Base-by-base conservation (phyloP, 2,888 invertebrate genomes). In the Lycia hirtaria region DNA sequence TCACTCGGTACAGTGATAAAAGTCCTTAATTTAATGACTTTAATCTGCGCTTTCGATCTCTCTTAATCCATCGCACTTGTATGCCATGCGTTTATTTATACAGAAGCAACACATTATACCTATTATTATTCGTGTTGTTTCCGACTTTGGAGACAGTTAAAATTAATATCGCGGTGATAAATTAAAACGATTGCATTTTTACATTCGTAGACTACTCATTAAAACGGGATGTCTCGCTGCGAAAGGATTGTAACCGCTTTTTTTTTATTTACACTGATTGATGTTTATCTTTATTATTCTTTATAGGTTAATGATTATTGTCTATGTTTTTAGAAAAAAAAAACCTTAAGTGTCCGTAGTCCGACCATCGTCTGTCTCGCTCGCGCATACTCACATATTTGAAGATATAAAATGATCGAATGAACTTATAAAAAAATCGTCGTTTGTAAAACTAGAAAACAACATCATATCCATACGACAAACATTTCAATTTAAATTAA, bases 211-310 rank as follows among this genome's bases (percentile, higher is more conserved):
- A n/a, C 30, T 30, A 20, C 47, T 64, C 57, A 43, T 68, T 64
- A 66, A 60, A 72, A 72, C 71, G 64, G 69, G 56, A 69, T 56
- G 17, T 64, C 50, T 40, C 33, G 17, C 56, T 51, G 54, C 49
- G 57, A 60, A 48, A 52, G 17, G 32, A 43, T 44, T 48, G 30
- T 32, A n/a, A 24, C 28, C 22, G 12, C n/a, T 26, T 35, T 49
- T 43, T 37, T 44, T 4, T 17, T 33, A 40, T 45, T 15, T n/a
- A 37, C 3, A 15, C 3, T 45, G 41, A 51, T 52, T 41, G 4
- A 52, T 41, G 28, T 26, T 0, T 10, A 37, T 33, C 41, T 51
- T 57, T 49, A n/a, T n/a, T n/a, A n/a, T n/a, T n/a, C n/a, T n/a
- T n/a, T n/a, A n/a, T 49, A 20, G 56, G 56, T 50, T 56, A 49